Evolutionary conservation across 2,888 invertebrate species (phyloP), one percentile per base, ranked within the genome.

Genomic region (Portevinia maculata): DNA sequence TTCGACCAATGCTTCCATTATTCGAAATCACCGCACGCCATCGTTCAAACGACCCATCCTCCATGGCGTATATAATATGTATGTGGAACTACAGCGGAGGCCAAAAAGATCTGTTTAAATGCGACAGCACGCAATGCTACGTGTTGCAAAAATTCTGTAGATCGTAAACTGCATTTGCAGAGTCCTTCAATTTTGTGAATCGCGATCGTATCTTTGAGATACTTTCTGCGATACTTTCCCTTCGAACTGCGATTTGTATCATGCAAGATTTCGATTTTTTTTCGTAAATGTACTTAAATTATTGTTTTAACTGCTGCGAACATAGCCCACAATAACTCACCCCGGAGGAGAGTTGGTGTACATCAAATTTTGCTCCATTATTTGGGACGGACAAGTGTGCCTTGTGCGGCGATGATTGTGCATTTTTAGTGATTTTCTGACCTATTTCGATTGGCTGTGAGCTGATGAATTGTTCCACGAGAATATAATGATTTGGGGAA

Each of bases 1-100:
- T 78, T 71, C 83, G 71, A 78, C 73, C 83, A 67, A 60, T 70
- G 71, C 81, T 76, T 83, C 76, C 81, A 83, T 76, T 71, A 76
- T 60, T 67, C 64, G 81, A 52, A 34, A 60, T 59, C 59, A 73
- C 50, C 57, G 44, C 37, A 59, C 64, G 48, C 46, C 30, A 8
- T 7, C 41, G 19, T n/a, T 21, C 52, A 21, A n/a, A 53, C 41
- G 32, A 15, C 41, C 7, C 19, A 21, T 30, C 13, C 8, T 30
- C 28, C 19, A 30, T 44, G 1, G 2, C 32, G 44, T 13, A 37
- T 32, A 17, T 11, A 0, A 24, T 34, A 37, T 9, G 9, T n/a
- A 11, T n/a, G n/a, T 11, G 9, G n/a, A 24, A 19, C 39, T 34
- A 41, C 74, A 41, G 19, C 48, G 32, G 32, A 76, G 28, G 70